Base-by-base conservation (phyloP, 1,140 invertebrate genomes). In the Brachystomella parvula region DNA sequence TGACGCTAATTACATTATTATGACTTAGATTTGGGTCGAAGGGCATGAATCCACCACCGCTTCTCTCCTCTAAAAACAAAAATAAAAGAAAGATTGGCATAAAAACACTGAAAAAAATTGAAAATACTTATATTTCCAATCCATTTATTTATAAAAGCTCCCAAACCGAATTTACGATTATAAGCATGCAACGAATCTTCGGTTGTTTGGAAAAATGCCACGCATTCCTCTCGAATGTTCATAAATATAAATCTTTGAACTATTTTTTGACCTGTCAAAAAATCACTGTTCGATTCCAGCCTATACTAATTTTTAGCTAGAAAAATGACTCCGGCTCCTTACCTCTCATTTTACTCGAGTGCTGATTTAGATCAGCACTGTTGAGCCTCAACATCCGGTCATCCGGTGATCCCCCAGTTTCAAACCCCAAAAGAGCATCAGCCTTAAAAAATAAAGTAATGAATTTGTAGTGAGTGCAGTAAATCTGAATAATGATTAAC, bases 1-100 rank as follows among this genome's bases (percentile, higher is more conserved):
- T 63, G 24, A 31, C 56, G 44, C 64, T 66, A 24, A 28, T 32
- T 44, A 61, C 47, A 60, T 64, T 69, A 24, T 17, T 49, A 15
- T 31, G 47, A 63, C 44, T 65, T 35, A 61, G 39, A 66, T 39
- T 31, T 47, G 53, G 47, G 24, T 66, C 64, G 2, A 47, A 32
- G 19, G 63, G 62, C 6, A 68, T 56, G 17, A 57, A 62, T 56
- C 21, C 66, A 35, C 64, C 67, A n/a, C 57, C 61, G 21, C 33
- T 53, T 17, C 32, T 35, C 44, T 69, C 68, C 9, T 63, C 68
- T 69, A 56, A 17, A 47, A 58, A 59, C 19, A 57, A 58, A 63
- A 49, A 60, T 60, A 12, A 26, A 60, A 29, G 58, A 33, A 30
- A 60, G 15, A 26, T 31, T 21, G 12, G 2, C n/a, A 6, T 35